Evolutionary conservation across 2,113 vertebrate species (phyloP).

Genomic region (Dipodomys stephensi): DNA sequence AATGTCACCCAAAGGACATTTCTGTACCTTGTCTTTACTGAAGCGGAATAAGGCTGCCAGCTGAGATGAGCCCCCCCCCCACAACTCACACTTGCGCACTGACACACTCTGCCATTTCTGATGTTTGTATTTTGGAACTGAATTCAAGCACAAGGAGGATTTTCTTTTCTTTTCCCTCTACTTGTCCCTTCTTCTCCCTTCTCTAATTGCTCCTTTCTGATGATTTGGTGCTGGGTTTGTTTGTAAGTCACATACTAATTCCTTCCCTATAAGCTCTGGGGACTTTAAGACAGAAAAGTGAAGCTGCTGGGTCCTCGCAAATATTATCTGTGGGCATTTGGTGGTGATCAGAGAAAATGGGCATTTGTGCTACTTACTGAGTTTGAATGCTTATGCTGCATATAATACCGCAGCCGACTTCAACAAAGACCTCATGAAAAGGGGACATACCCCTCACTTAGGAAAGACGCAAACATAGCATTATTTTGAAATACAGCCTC

Average conservation of each 20-base stretch:
- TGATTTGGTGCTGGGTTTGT: constrained; percentile 64
- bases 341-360: constrained; percentile 44
- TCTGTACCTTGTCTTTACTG: constrained; percentile 97
- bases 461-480: constrained; percentile 85
- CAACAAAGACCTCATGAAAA: constrained; percentile 86
- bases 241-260: constrained; percentile 33
- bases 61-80: constrained; percentile 88
- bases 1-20: constrained; percentile 99
- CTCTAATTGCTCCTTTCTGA: constrained; percentile 76
- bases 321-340: constrained; percentile 19
- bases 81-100: background rate
- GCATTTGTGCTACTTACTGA: background rate
- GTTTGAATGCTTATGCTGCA: constrained; percentile 58
- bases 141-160: constrained; percentile 65
- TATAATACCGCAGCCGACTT: constrained; percentile 56
- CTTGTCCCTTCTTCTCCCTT: constrained; percentile 42
- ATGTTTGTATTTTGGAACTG: constrained; percentile 81
- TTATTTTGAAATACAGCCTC: constrained; percentile 91
- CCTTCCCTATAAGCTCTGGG: constrained; percentile 58
- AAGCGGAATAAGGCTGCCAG: constrained; percentile 94
- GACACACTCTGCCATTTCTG: constrained; percentile 82
- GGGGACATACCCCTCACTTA: constrained; percentile 81
- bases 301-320: constrained; percentile 54
- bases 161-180: background rate
- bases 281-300: constrained; percentile 51